Evolutionary conservation across 2,888 invertebrate genomes (phyloP).

Genomic region (Tinea trinotella): DNA sequence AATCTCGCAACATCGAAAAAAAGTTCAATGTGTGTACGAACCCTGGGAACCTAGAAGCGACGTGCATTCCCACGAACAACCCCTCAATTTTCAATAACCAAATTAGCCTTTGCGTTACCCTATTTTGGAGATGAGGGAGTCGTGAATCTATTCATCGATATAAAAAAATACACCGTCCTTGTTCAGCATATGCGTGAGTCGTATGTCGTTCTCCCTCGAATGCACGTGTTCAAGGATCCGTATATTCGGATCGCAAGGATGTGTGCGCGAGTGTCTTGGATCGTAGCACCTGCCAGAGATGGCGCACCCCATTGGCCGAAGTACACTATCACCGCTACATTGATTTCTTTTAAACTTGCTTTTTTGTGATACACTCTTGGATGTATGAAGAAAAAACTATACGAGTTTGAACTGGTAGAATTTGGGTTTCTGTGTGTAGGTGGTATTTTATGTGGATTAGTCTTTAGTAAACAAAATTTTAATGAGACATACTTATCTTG

Average conservation of each 20-base stretch:
- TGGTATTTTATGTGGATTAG: slow-evolving; percentile 58
- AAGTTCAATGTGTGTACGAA: slow-evolving; percentile 69
- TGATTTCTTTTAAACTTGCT: slow-evolving; percentile 67
- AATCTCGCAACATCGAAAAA: slow-evolving; percentile 59
- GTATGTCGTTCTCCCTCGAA: slow-evolving; percentile 65
- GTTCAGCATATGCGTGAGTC: slow-evolving; percentile 31
- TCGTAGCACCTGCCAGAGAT: slow-evolving; percentile 62
- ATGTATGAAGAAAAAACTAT: slow-evolving; percentile 58
- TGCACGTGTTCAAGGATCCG: slow-evolving; percentile 71
- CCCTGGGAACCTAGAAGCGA: slow-evolving; percentile 77
- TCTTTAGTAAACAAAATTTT: slow-evolving; percentile 57
- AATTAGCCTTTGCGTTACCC: slow-evolving; percentile 74
- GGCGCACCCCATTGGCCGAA: slow-evolving; percentile 63
- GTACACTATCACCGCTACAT: slow-evolving; percentile 66
- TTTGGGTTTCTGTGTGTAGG: slow-evolving; percentile 63
- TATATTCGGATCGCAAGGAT: slow-evolving; percentile 51
- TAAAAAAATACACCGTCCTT: slow-evolving; percentile 58
- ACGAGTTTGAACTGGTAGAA: slow-evolving; percentile 67
- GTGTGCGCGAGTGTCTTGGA: slow-evolving; percentile 51
- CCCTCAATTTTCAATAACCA: slow-evolving; percentile 74
- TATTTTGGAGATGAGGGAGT: slow-evolving; percentile 72
- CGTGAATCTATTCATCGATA: slow-evolving; percentile 69
- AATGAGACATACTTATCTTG: slow-evolving; percentile 45
- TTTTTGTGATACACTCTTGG: slow-evolving; percentile 63
- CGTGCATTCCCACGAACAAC: slow-evolving; percentile 78